Conservation (phyloP, 2,797 vertebrate species). For the Leuciscus waleckii region DNA sequence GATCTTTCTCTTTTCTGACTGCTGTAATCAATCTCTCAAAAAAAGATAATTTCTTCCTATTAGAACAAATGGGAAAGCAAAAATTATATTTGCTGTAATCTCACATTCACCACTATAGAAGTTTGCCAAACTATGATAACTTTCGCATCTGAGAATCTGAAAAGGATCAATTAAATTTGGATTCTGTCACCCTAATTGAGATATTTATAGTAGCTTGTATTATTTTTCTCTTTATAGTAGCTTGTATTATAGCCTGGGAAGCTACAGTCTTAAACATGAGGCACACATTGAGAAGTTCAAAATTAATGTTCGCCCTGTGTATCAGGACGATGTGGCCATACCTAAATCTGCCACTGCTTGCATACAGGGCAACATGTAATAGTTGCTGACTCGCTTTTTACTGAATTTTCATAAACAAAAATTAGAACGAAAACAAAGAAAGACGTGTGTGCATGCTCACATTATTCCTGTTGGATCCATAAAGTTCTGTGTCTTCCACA, state of each 20-base stretch:
- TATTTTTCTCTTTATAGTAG: not conserved
- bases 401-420: not conserved
- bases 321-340: not conserved
- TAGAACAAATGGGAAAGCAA: not conserved
- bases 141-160: not conserved
- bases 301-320: not conserved
- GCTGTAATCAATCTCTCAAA: not conserved
- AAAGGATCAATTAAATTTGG: not conserved
- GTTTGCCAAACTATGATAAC: not conserved
- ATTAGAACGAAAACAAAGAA: not conserved
- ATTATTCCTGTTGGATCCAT: slow-evolving; percentile 69
- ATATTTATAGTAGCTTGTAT: not conserved
- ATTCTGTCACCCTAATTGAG: not conserved
- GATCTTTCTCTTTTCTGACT: not conserved
- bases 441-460: not conserved
- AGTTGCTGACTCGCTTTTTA: not conserved
- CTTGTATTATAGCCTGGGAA: not conserved
- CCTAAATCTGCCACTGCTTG: not conserved
- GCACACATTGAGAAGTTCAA: not conserved
- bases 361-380: not conserved
- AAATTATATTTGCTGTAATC: not conserved
- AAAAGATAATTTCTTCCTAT: not conserved
- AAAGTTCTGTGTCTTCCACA: slow-evolving; percentile 70
- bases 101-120: not conserved
- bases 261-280: not conserved